Evolutionary conservation across 2,113 vertebrate genomes (phyloP).

Genomic region (Jaculus jaculus): DNA sequence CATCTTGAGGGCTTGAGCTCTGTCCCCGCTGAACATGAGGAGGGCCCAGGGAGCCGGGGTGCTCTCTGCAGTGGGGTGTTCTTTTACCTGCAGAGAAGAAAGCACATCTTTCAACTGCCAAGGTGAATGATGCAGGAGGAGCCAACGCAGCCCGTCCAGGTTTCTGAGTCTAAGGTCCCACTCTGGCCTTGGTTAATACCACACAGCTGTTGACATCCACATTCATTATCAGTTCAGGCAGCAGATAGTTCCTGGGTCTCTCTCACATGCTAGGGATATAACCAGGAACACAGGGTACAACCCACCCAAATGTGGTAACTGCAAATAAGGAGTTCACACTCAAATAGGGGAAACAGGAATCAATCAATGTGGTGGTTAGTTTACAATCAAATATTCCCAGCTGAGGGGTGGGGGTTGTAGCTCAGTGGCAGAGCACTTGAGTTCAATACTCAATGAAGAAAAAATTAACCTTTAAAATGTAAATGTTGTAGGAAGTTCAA

Average conservation of each 20-base stretch:
- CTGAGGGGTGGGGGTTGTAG: not conserved
- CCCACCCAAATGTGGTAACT: not conserved
- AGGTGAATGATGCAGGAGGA: too few relatives aligned
- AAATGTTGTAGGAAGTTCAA: not conserved
- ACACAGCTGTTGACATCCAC: not conserved
- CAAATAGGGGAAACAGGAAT: not conserved
- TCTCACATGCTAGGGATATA: not conserved
- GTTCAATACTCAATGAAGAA: not conserved
- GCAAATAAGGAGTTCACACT: not conserved
- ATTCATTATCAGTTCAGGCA: not conserved
- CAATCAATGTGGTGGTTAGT: not conserved
- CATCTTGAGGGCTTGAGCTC: slow-evolving; percentile 87
- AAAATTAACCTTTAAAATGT: not conserved
- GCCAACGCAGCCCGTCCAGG: too few relatives aligned
- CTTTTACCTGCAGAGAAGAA: slow-evolving; percentile 84
- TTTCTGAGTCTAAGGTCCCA: too few relatives aligned
- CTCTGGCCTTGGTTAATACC: not conserved
- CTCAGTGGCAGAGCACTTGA: not conserved
- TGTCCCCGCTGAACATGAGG: slow-evolving; percentile 87
- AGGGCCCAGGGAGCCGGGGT: slow-evolving; percentile 82
- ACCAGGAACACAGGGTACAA: too few relatives aligned
- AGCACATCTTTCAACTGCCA: too few relatives aligned
- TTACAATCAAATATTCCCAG: not conserved
- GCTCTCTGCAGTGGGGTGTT: slow-evolving; percentile 74
- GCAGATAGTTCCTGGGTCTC: not conserved